Evolutionary conservation across 1,140 invertebrate species (phyloP), one percentile per base, ranked within the genome.

Genomic region (Leptinotarsa texana): DNA sequence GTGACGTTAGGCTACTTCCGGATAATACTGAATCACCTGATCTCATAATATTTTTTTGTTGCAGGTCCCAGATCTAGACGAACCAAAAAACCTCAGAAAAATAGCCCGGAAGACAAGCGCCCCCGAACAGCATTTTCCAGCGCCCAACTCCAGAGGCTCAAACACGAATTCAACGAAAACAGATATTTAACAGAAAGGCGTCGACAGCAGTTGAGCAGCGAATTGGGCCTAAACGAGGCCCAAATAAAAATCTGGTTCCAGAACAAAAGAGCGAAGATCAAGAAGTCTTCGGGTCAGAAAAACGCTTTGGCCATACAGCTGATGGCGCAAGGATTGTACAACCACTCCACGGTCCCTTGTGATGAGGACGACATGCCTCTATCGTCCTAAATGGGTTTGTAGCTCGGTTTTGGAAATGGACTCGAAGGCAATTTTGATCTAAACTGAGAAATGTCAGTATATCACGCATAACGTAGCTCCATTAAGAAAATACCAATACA

Each of bases 221-320:
- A 97, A 81, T 87, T 98, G 33, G 92, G 92, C 18, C 86, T 98
- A 13, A 96, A 97, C 86, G 97, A 98, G 85, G 94, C 94, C 1
- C 96, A 98, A 84, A 98, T 98, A 82, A 98, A 98, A 87, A 98
- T 98, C 79, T 95, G 93, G 92, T 96, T 97, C 85, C 95, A 98
- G 86, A 98, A 98, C 86, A 98, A 97, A 85, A 86, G 96, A 71
- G 96, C 96, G 72, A 98, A 98, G 86, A 93, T 97, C 82, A 98
- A 98, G 89, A 98, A 98, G 83, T 89, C 94, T 2, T 91, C 89
- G 63, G 95, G 94, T 0, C 89, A 92, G 69, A 93, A 93, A 80
- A 96, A 96, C 86, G 92, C 93, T 0, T 86, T 98, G 75, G 95
- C 95, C 0, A 84, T 96, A 63, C 94, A 96, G 83, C 86, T 97